These are phyloP conservation scores for Microctonus brassicae DNA, from an alignment of 2,888 invertebrate species.

Conservation along the genomic window DNA sequence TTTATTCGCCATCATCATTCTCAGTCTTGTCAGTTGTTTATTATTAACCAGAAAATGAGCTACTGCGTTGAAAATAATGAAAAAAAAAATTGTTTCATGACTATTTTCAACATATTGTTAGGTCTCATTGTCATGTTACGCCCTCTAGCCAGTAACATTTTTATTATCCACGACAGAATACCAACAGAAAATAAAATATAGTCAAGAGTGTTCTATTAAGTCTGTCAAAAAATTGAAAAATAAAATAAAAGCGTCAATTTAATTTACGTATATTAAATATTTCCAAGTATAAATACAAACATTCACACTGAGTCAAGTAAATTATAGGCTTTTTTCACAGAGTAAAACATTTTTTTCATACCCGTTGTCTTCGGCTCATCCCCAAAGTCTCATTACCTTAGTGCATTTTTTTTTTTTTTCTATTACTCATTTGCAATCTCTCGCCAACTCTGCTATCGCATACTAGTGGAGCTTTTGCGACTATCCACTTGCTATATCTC, in stretches of 20 bases:
- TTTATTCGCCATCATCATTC: background rate
- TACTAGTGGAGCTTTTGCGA: background rate
- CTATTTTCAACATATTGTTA: background rate
- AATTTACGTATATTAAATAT: no score
- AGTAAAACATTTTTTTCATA: background rate
- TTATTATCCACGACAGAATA: background rate
- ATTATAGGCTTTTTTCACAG: background rate
- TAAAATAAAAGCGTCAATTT: no score
- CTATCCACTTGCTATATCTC: background rate
- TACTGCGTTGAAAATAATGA: background rate
- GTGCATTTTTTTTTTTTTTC: constrained; percentile 1
- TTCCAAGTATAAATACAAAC: no score
- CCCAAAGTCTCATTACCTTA: constrained; percentile 12
- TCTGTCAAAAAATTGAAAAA: background rate
- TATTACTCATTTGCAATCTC: constrained; percentile 10
- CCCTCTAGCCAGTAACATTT: background rate
- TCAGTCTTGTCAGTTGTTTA: background rate
- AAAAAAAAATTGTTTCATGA: background rate
- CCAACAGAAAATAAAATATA: background rate
- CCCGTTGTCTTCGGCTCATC: background rate
- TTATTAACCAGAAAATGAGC: background rate
- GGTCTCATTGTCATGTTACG: background rate
- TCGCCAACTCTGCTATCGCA: background rate
- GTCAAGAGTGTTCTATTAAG: background rate
- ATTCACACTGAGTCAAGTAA: no score